phyloP scores from a whole-genome alignment of 1,140 invertebrate species.

The Calephelis nemesis region DNA sequence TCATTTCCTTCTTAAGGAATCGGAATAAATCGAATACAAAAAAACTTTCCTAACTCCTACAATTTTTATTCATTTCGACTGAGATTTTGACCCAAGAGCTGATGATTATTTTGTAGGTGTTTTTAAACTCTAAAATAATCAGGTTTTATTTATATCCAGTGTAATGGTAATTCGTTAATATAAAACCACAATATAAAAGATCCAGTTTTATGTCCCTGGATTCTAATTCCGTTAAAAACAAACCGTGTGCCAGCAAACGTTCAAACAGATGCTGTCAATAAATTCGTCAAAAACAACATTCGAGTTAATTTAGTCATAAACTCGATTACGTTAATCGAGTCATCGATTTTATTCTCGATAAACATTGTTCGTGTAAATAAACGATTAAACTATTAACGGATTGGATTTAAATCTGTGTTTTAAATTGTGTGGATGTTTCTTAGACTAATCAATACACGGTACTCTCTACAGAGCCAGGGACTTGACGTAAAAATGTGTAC shows the following conservation, averaged over 20 bases:
- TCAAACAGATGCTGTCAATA: conserved; percentile 23
- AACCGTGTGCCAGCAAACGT: conserved; percentile 10
- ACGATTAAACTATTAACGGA: conserved; percentile 27
- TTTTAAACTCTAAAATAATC: too few relatives aligned
- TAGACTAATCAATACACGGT: too few relatives aligned
- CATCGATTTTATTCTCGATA: conserved; percentile 32
- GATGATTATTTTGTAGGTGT: too few relatives aligned
- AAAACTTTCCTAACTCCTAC: too few relatives aligned
- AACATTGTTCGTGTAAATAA: conserved; percentile 29
- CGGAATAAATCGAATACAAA: too few relatives aligned
- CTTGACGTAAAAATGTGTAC: too few relatives aligned
- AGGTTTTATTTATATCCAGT: too few relatives aligned
- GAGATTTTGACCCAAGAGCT: too few relatives aligned
- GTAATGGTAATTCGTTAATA: background rate
- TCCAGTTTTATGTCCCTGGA: background rate
- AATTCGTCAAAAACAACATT: conserved; percentile 33
- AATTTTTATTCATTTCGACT: too few relatives aligned
- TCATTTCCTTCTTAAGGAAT: too few relatives aligned
- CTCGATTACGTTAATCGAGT: conserved; percentile 28
- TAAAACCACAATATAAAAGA: conserved; percentile 9
- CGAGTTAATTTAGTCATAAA: conserved; percentile 36
- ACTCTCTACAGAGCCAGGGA: too few relatives aligned
- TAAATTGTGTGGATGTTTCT: too few relatives aligned
- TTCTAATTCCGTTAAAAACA: conserved; percentile 14
- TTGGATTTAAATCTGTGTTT: background rate